Conservation (phyloP, 2,888 invertebrate species). For the Protonemura montana region DNA sequence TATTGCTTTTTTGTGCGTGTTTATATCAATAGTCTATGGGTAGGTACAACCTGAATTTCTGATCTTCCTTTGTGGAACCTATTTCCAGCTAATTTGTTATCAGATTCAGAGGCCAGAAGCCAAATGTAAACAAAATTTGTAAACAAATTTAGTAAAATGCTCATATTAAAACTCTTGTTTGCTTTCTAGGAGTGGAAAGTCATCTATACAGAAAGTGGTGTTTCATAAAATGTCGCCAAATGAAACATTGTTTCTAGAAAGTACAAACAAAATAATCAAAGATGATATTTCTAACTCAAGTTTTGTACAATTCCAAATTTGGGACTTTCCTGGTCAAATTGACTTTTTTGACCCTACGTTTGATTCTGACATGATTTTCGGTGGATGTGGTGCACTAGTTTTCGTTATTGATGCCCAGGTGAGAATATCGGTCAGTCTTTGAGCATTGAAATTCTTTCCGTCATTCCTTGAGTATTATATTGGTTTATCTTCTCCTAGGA, state of each 20-base stretch:
- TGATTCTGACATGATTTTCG: slow-evolving; percentile 95
- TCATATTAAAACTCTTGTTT: slow-evolving; percentile 39
- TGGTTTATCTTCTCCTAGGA: slow-evolving; percentile 67
- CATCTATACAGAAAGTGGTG: slow-evolving; percentile 99
- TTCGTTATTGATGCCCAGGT: slow-evolving; percentile 99
- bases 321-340: slow-evolving; percentile 99
- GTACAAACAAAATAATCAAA: slow-evolving; percentile 97
- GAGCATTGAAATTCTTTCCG: not conserved
- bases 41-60: too few relatives aligned
- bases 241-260: slow-evolving; percentile 97
- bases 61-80: too few relatives aligned
- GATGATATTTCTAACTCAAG: slow-evolving; percentile 97
- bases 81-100: too few relatives aligned
- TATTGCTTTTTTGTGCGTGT: too few relatives aligned
- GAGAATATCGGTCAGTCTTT: slow-evolving; percentile 48
- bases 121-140: too few relatives aligned
- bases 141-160: not conserved
- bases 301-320: slow-evolving; percentile 99
- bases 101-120: too few relatives aligned
- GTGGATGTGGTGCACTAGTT: slow-evolving; percentile 95
- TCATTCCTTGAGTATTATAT: too few relatives aligned
- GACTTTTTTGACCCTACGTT: slow-evolving; percentile 97
- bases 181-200: slow-evolving; percentile 90
- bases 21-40: too few relatives aligned
- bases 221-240: slow-evolving; percentile 99